Evolutionary conservation across 2,797 vertebrate genomes (phyloP).

Genomic region (Labeo calbasu): DNA sequence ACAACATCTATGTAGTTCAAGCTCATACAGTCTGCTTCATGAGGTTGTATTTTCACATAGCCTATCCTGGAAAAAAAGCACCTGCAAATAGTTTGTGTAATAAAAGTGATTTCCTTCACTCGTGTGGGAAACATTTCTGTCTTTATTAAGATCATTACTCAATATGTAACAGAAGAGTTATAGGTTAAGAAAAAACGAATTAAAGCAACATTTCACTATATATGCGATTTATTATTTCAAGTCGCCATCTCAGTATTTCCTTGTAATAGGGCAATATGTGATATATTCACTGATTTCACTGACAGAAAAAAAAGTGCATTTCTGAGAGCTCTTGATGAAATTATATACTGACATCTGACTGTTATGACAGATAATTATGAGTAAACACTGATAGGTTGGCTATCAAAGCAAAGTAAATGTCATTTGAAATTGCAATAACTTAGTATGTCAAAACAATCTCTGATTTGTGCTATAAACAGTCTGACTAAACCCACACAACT

Average conservation of each 20-base stretch:
- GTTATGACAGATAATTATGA: background rate
- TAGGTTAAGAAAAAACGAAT: background rate
- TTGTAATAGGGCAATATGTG: background rate
- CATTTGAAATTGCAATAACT: constrained; percentile 26
- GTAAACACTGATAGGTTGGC: constrained; percentile 21
- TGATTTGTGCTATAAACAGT: constrained; percentile 44
- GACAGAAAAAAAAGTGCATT: background rate
- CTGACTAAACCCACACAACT: constrained; percentile 36
- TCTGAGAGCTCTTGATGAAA: background rate
- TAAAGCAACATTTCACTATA: background rate
- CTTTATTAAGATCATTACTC: constrained; percentile 13
- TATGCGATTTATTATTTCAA: background rate
- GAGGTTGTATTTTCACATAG: background rate
- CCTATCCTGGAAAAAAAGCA: constrained; percentile 1
- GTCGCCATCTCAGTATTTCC: background rate
- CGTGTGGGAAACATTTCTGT: background rate
- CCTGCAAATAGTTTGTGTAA: background rate
- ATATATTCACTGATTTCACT: background rate
- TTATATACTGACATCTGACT: background rate
- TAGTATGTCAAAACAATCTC: constrained; percentile 35
- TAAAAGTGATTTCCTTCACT: constrained; percentile 25
- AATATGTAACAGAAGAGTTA: background rate
- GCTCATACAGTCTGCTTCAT: constrained; percentile 17
- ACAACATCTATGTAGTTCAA: constrained; percentile 55
- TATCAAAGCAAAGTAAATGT: constrained; percentile 27